Percentiles rank a stretch among this genome's conserved stretches.
Conservation (phyloP, 2,797 vertebrate species). For the Buphagus erythrorhynchus region DNA sequence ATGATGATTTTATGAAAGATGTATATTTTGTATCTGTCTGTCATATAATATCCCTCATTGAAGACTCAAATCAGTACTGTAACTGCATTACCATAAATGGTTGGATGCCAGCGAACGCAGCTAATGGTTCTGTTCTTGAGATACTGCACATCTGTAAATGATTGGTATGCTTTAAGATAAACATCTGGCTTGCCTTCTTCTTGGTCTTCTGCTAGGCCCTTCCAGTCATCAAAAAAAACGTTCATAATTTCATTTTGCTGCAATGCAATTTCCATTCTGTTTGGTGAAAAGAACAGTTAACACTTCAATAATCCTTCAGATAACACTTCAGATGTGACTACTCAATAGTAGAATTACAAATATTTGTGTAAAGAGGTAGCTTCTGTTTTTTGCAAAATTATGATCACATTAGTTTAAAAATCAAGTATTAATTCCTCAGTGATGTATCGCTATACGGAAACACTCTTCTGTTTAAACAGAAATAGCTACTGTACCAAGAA, state of each 20-base stretch:
- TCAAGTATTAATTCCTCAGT: background rate
- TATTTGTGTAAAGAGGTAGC: background rate
- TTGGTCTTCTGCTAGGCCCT: constrained; percentile 78
- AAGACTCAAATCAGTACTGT: background rate
- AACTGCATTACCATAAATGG: constrained; percentile 81
- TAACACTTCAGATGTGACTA: background rate
- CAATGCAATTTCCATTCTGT: constrained; percentile 85
- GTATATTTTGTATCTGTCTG: background rate
- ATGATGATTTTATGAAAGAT: background rate
- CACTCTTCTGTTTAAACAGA: background rate
- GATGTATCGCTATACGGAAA: background rate
- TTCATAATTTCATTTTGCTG: constrained; percentile 91
- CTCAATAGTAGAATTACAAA: background rate
- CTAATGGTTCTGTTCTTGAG: constrained; percentile 85
- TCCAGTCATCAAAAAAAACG: constrained; percentile 87
- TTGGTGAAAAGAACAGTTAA: constrained; percentile 1
- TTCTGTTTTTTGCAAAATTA: background rate
- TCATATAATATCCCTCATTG: background rate
- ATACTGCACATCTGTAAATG: constrained; percentile 83
- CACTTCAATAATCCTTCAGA: background rate
- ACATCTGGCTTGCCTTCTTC: constrained; percentile 70
- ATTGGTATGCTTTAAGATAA: constrained; percentile 83
- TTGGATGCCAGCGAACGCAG: constrained; percentile 89
- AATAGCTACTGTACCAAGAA: background rate
- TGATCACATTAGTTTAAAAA: background rate